These are phyloP conservation scores for Melopsittacus undulatus DNA, from an alignment of 2,797 vertebrate genomes.

Conservation along the genomic window DNA sequence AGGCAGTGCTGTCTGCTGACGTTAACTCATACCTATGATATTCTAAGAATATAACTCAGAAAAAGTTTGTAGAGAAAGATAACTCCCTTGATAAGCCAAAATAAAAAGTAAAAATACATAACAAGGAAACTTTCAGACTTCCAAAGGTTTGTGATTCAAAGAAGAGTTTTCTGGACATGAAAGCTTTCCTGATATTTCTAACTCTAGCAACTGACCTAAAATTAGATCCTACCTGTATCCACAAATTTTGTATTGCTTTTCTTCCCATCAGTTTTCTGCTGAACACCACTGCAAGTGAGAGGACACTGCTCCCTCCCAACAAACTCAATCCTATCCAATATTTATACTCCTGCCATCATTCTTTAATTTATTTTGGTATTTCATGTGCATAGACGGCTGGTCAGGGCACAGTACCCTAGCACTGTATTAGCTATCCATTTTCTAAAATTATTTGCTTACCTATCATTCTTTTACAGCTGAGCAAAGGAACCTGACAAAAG, in stretches of 20 bases:
- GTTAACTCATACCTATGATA: not conserved
- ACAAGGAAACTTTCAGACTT: not conserved
- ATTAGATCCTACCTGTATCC: not conserved
- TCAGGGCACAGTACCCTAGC: not conserved
- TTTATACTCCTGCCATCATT: not conserved
- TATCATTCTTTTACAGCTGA: not conserved
- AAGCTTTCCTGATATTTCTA: not conserved
- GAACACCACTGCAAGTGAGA: not conserved
- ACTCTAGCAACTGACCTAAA: not conserved
- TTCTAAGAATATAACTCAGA: not conserved
- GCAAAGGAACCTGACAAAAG: not conserved
- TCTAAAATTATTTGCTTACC: not conserved
- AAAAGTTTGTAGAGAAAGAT: not conserved
- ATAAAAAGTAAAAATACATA: not conserved
- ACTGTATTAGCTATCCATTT: not conserved
- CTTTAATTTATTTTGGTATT: not conserved
- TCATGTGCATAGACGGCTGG: not conserved
- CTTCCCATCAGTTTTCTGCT: not conserved
- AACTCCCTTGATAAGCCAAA: not conserved
- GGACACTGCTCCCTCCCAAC: not conserved
- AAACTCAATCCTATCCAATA: not conserved
- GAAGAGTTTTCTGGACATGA: not conserved
- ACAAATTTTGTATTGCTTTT: not conserved
- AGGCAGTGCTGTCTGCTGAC: not conserved
- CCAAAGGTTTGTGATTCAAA: not conserved